Percentiles rank a stretch among this genome's conserved stretches.
Conservation (phyloP, 2,888 invertebrate genomes). For the Brachyopa scutellaris region DNA sequence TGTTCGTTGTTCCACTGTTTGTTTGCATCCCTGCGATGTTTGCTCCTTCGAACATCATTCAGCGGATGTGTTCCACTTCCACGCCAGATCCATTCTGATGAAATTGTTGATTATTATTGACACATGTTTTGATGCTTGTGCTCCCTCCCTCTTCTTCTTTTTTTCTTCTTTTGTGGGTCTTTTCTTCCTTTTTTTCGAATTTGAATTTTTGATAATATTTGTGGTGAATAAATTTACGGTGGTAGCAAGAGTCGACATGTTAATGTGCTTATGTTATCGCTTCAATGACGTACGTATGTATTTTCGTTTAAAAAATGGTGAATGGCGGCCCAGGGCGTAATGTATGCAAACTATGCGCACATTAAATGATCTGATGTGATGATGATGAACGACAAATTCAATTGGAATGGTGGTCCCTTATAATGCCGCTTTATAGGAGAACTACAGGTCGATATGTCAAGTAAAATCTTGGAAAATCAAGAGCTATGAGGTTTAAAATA, state of each 20-base stretch:
- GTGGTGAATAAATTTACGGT: slow-evolving; percentile 35
- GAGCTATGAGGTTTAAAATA: too few species aligned
- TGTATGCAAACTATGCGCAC: too few species aligned
- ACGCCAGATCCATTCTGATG: slow-evolving; percentile 23
- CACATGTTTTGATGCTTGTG: slow-evolving; percentile 55
- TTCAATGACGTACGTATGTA: neutral
- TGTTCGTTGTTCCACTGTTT: slow-evolving; percentile 1
- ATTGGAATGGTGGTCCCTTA: too few species aligned
- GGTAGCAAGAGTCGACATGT: neutral
- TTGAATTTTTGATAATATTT: slow-evolving; percentile 57
- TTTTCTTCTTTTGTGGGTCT: neutral
- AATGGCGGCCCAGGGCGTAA: too few species aligned
- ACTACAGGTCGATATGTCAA: too few species aligned
- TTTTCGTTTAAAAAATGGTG: too few species aligned
- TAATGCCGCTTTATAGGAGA: too few species aligned
- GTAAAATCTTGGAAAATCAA: too few species aligned
- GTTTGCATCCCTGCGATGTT: slow-evolving; percentile 64
- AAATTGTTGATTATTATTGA: slow-evolving; percentile 72
- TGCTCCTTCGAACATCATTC: slow-evolving; percentile 52
- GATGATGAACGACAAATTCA: too few species aligned
- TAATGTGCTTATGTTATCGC: neutral
- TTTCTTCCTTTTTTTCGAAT: slow-evolving; percentile 38
- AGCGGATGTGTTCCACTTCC: slow-evolving; percentile 22
- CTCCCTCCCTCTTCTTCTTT: slow-evolving; percentile 12
- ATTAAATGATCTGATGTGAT: too few species aligned